Evolutionary conservation across 2,113 vertebrate genomes (phyloP), one percentile per base, ranked within the genome.

Genomic region (Cryptomyrus ogoouensis): DNA sequence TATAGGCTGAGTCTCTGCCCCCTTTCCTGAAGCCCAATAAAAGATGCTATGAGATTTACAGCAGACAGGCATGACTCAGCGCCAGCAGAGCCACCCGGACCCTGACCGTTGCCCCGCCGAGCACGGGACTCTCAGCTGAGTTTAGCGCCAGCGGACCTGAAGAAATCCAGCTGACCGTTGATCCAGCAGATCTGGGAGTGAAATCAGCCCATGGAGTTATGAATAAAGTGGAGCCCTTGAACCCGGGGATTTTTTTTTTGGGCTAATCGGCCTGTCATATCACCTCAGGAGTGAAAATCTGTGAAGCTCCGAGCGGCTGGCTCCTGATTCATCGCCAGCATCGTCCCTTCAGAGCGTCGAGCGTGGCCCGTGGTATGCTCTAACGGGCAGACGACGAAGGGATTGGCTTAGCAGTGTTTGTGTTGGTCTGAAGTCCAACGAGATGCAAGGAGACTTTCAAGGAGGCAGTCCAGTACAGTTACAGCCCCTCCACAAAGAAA

Each of bases 71-170:
- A 42, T 87, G 50, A 53, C 17, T 44, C 49, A 83, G 89, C 13
- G 50, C 42, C 85, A 24, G 39, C 17, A 13, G 85, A 31, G 49
- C 39, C 31, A 24, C 49, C 85, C 10, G 15, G 85, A 50, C 49
- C 2, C 85, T 19, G 27, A 87, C 27, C 50, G 21, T 56, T 39
- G 85, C 24, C 49, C 49, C 31, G 4, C 50, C 49, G 7, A 53
- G 5, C 85, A 87, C 85, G 85, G 50, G 85, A 87, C 47, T 87
- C 85, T 87, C 85, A 52, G 85, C 49, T 87, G 85, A 87, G 27
- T 27, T 27, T 31, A 49, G 47, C 15, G 31, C 50, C 50, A 21
- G 50, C 17, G 31, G 27, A 35, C 50, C 85, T 53, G 85, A 87
- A 53, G 50, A 87, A 56, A 87, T 87, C 85, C 50, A 87, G 7